Evolutionary conservation across 53 echinoderm and acorn worm species (phyloP).

Genomic region (Echinarachnius parma): DNA sequence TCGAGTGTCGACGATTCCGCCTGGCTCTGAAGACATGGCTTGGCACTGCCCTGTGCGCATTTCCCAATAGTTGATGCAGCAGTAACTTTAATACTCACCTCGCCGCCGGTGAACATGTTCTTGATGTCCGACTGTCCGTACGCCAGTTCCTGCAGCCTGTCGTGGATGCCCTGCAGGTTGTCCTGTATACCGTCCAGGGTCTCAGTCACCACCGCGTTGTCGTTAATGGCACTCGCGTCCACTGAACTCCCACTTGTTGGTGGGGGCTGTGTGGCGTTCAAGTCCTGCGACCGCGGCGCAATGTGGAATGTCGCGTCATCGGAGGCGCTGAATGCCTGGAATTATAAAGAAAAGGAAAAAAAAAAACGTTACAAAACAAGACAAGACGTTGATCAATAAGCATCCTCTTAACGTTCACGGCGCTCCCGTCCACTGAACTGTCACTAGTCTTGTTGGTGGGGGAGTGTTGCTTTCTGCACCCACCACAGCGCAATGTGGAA

Average conservation of each 20-base stretch:
- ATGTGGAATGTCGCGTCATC: constrained; percentile 45
- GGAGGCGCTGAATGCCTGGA: constrained; percentile 37
- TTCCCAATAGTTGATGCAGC: too few relatives aligned
- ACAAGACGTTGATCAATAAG: too few relatives aligned
- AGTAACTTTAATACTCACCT: constrained; percentile 23
- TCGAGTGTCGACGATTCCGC: too few relatives aligned
- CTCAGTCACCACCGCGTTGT: constrained; percentile 38
- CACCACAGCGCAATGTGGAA: too few relatives aligned
- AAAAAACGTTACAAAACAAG: too few relatives aligned
- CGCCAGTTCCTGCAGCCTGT: constrained; percentile 8
- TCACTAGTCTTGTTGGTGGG: too few relatives aligned
- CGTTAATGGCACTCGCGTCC: constrained; percentile 18
- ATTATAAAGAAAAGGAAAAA: not conserved
- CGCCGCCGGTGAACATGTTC: not conserved
- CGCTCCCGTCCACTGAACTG: too few relatives aligned
- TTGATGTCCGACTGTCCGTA: constrained; percentile 4
- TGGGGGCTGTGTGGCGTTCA: constrained; percentile 44
- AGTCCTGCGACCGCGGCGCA: constrained; percentile 53
- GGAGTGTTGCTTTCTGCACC: too few relatives aligned
- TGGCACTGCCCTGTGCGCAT: too few relatives aligned
- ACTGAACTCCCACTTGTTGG: constrained; percentile 28
- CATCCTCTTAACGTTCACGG: too few relatives aligned
- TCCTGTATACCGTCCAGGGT: constrained; percentile 47
- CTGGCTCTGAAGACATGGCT: too few relatives aligned
- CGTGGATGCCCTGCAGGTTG: constrained; percentile 36